Conservation (phyloP, 2,797 vertebrate species). For the Novumbra hubbsi region DNA sequence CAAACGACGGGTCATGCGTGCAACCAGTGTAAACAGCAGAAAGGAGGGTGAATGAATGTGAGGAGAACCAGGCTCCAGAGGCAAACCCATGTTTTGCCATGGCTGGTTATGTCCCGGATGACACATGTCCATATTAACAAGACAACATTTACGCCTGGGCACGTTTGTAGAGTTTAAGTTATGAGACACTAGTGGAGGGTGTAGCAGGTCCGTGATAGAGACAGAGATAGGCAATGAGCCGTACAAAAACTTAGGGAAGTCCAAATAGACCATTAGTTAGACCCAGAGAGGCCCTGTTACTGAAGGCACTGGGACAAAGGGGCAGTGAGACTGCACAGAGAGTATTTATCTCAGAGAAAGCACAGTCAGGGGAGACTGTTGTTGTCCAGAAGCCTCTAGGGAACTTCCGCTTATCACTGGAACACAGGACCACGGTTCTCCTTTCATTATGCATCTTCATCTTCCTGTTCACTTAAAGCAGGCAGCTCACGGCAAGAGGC, state of each 20-base stretch:
- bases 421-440: background rate
- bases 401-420: conserved; percentile 13
- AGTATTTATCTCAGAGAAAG: background rate
- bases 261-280: conserved; percentile 3
- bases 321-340: background rate
- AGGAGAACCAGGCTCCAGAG: background rate
- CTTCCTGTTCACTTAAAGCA: background rate
- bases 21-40: background rate
- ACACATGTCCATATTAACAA: background rate
- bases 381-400: conserved; percentile 11
- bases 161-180: background rate
- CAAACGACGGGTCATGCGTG: background rate
- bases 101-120: background rate
- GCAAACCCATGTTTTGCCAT: background rate
- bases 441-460: conserved; percentile 5
- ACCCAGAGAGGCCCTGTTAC: background rate
- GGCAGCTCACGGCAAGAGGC: background rate
- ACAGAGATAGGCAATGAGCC: background rate
- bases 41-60: background rate
- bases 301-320: background rate
- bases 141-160: no score
- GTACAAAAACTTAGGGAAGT: background rate
- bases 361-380: background rate
- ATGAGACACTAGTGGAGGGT: background rate
- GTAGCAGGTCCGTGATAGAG: background rate